Evolutionary conservation across 2,797 vertebrate species (phyloP).

Genomic region (Sebastes itinus): DNA sequence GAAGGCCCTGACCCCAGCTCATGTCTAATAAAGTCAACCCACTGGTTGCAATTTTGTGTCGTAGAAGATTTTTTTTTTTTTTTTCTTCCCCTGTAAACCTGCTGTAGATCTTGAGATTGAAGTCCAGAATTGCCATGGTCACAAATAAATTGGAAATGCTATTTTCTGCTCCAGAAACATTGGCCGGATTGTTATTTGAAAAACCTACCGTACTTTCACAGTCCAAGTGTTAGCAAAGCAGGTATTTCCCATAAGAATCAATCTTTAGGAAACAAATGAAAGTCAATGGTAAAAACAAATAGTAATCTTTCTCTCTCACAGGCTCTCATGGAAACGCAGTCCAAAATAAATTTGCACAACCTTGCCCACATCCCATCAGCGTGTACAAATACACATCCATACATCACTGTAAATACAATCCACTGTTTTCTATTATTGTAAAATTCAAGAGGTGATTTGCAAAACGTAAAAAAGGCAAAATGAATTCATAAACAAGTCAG

Average conservation of each 20-base stretch:
- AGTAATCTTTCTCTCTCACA: neutral
- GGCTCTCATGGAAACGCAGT: neutral
- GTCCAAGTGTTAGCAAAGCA: neutral
- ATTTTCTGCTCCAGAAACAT: slow-evolving; percentile 18
- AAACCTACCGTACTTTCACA: neutral
- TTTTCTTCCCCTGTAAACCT: neutral
- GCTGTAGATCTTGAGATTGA: neutral
- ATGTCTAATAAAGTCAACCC: slow-evolving; percentile 7
- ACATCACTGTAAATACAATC: neutral
- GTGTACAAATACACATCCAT: neutral
- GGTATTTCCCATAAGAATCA: slow-evolving; percentile 5
- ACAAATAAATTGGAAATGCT: slow-evolving; percentile 15
- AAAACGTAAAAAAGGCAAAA: neutral
- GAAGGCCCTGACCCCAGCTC: slow-evolving; percentile 21
- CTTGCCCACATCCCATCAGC: neutral
- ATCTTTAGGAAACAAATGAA: slow-evolving; percentile 10
- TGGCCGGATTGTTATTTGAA: slow-evolving; percentile 20
- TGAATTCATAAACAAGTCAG: neutral
- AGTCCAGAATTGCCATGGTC: neutral
- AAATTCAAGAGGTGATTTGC: neutral
- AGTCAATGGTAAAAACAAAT: neutral
- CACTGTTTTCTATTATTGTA: neutral
- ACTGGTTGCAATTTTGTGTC: neutral
- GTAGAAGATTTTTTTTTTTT: neutral
- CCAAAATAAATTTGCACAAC: neutral